Evolutionary conservation across 1,140 invertebrate species (phyloP), one percentile per base, ranked within the genome.

Genomic region (Pseudachorutes palmiensis): DNA sequence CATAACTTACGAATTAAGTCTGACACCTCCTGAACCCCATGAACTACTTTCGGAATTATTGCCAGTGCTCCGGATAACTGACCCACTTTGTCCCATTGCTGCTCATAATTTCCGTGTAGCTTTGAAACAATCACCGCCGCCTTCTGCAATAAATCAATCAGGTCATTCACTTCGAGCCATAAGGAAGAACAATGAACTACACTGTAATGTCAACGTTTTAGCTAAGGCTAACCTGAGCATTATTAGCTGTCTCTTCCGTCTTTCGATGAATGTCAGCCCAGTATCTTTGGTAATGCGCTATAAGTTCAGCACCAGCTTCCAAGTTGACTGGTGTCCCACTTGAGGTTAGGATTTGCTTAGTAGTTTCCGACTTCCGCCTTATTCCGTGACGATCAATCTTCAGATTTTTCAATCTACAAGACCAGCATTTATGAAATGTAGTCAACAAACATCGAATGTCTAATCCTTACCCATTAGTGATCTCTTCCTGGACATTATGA

Each of bases 231-330:
- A 78, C 77, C 74, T 83, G 80, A 24, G 83, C 83, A 72, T 30
- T 80, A 80, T 66, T 78, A 1, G 84, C 83, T 79, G 86, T 87
- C 65, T 83, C 79, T 75, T 87, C 84, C 45, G 83, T 82, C 19
- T 83, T 75, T 62, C 82, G 76, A 70, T 87, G 86, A 22, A 88
- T 69, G 67, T 85, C 82, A 70, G 81, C 81, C 87, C 87, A 88
- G 60, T 83, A 78, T 33, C 81, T 76, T 74, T 87, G 85, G 76
- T 84, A 88, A 70, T 83, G 82, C 68, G 82, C 79, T 28, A 86
- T 76, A 62, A 86, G 71, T 70, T 83, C 81, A 9, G 81, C 79
- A 1, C 84, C 85, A 32, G 83, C 83, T 76, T 84, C 78, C 60
- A 81, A 80, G 76, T 84, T 82, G 32, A 51, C 59, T 77, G 76